phyloP scores from a whole-genome alignment of 1,140 invertebrate genomes.

The Aphis gossypii region DNA sequence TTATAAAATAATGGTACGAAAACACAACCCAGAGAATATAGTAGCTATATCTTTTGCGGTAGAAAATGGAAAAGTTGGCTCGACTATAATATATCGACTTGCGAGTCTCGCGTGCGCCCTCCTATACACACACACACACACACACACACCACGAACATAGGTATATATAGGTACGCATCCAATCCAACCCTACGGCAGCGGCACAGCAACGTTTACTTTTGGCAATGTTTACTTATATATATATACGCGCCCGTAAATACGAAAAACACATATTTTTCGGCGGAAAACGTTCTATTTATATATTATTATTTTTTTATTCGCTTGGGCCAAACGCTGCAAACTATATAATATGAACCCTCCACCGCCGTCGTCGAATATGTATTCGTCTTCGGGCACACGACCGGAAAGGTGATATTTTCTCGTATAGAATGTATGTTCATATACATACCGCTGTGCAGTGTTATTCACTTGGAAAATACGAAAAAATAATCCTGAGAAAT shows the following conservation, averaged over 20 bases:
- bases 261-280: slow-evolving; percentile 29
- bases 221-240: slow-evolving; percentile 34
- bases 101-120: slow-evolving; percentile 2
- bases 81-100: slow-evolving; percentile 25
- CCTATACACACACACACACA: not conserved
- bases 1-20: slow-evolving; percentile 49
- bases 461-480: not conserved
- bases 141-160: too few relatives aligned
- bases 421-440: not conserved
- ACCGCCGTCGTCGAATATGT: not conserved
- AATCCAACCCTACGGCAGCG: not conserved
- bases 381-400: not conserved
- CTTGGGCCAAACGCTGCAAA: not conserved
- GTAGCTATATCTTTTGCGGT: slow-evolving; percentile 13
- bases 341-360: not conserved
- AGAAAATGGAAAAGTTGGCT: slow-evolving; percentile 43
- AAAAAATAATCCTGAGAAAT: not conserved
- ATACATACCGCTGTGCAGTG: not conserved
- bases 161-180: not conserved
- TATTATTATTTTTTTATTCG: slow-evolving; percentile 3
- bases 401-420: not conserved
- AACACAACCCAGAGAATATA: not conserved
- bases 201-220: slow-evolving; percentile 11
- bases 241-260: not conserved
- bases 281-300: slow-evolving; percentile 21